Evolutionary conservation across 1,140 invertebrate species (phyloP).

Genomic region (Nasonia vitripennis): DNA sequence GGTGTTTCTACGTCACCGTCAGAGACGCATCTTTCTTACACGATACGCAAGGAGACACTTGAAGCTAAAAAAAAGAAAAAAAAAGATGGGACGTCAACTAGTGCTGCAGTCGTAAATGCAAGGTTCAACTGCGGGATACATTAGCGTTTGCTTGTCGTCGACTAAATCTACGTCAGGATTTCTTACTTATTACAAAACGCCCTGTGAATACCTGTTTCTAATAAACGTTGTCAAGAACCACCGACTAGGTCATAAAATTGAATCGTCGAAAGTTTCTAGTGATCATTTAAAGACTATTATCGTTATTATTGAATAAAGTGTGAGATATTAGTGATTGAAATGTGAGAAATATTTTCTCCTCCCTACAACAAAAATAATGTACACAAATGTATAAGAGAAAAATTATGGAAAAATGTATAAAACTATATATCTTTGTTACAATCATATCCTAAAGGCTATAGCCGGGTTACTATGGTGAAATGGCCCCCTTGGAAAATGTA

Average conservation of each 20-base stretch:
- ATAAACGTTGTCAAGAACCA: constrained; percentile 41
- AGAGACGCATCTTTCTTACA: constrained; percentile 51
- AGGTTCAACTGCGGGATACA: constrained; percentile 45
- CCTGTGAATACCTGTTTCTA: constrained; percentile 61
- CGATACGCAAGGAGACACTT: not conserved
- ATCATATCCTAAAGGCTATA: no score
- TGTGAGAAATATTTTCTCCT: no score
- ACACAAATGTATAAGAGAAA: no score
- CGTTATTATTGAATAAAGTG: no score
- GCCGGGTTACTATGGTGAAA: no score
- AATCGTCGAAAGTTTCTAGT: no score
- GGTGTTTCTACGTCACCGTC: constrained; percentile 43
- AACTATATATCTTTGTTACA: no score
- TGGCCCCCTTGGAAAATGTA: no score
- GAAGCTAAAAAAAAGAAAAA: not conserved
- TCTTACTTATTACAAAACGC: constrained; percentile 64
- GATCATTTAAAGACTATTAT: no score
- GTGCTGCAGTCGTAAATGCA: not conserved
- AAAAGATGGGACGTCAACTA: not conserved
- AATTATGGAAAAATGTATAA: no score
- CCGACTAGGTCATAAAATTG: not conserved
- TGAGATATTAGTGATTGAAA: no score
- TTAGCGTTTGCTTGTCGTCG: constrained; percentile 57
- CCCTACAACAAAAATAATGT: no score
- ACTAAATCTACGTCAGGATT: constrained; percentile 63